Percentiles rank a stretch among this genome's conserved stretches.
Conservation (phyloP, 2,797 vertebrate species). For the Potorous gilbertii region DNA sequence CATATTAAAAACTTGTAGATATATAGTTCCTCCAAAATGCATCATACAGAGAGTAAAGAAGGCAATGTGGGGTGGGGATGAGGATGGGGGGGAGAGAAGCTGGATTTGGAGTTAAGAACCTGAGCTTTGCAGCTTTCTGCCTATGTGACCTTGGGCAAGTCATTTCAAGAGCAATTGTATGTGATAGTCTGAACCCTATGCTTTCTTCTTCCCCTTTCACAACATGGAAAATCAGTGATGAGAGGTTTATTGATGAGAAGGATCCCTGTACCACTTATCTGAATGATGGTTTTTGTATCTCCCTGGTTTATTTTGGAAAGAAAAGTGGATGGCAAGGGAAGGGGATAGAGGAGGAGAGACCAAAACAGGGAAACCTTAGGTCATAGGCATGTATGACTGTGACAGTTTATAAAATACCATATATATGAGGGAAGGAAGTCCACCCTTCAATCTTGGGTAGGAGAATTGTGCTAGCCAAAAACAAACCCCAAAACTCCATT, state of each 20-base stretch:
- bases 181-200: not conserved
- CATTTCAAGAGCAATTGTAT: not conserved
- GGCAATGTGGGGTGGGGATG: not conserved
- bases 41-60: not conserved
- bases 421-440: constrained; percentile 4
- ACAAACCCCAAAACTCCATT: not conserved
- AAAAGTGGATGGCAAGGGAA: not conserved
- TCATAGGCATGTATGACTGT: not conserved
- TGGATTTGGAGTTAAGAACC: not conserved
- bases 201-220: not conserved
- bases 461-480: constrained; percentile 15
- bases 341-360: not conserved
- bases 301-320: not conserved
- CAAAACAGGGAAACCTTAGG: not conserved
- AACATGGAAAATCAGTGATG: not conserved
- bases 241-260: not conserved
- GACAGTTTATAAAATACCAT: constrained; percentile 38
- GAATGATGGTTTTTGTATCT: not conserved
- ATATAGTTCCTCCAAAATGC: not conserved
- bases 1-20: not conserved
- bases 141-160: not conserved
- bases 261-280: not conserved
- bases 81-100: not conserved
- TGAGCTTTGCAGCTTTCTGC: not conserved
- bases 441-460: not conserved